Conservation (phyloP, 2,113 vertebrate species). For the Pseudois nayaur region DNA sequence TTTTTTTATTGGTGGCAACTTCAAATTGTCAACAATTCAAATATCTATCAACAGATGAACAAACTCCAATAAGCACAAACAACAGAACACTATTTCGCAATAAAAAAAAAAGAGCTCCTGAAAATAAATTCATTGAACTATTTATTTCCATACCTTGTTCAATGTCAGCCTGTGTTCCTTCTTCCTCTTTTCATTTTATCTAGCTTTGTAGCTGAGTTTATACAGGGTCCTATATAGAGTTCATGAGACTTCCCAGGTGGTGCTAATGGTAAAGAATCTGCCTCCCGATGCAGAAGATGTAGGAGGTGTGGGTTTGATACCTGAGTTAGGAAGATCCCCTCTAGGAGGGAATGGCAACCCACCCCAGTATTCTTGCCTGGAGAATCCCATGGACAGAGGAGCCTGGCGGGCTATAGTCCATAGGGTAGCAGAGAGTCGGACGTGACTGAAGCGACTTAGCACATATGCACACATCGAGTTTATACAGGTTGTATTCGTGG, state of each 20-base stretch:
- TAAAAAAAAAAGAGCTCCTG: not conserved
- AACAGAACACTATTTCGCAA: not conserved
- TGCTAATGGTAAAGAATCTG: not conserved
- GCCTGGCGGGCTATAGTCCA: not conserved
- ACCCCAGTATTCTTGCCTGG: not conserved
- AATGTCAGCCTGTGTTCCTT: not conserved
- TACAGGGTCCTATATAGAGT: not conserved
- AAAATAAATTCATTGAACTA: not conserved
- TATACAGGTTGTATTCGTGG: fast-evolving
- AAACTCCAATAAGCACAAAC: not conserved
- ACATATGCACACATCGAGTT: not conserved
- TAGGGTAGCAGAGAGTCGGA: not conserved
- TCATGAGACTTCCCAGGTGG: not conserved
- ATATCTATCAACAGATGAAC: not conserved
- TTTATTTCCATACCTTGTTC: not conserved
- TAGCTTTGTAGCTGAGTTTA: not conserved
- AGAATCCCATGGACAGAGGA: not conserved
- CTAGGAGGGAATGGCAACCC: not conserved
- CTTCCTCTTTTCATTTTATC: not conserved
- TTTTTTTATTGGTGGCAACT: not conserved
- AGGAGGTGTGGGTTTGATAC: not conserved
- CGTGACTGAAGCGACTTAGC: not conserved
- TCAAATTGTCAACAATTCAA: not conserved
- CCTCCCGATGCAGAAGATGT: not conserved
- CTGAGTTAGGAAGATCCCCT: not conserved